These are phyloP conservation scores for Geodia barretti DNA, from an alignment of 37 sponge, comb jelly and placozoan genomes.

Conservation along the genomic window DNA sequence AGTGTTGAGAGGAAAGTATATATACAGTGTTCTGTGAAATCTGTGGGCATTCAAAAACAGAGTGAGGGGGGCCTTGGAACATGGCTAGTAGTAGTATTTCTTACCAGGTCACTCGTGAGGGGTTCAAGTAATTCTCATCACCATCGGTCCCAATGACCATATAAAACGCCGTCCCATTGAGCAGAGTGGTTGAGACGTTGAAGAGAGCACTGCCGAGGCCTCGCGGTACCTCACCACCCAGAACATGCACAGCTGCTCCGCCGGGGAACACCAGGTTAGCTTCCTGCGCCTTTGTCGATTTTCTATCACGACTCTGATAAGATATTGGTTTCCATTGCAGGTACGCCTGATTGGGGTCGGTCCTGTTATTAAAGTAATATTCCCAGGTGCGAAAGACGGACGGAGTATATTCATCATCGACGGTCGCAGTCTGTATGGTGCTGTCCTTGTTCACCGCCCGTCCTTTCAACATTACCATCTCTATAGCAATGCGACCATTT, in stretches of 20 bases:
- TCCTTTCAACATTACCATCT: constrained; percentile 63
- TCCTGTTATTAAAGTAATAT: constrained; percentile 23
- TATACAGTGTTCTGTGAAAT: no score
- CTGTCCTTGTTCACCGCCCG: constrained; percentile 8
- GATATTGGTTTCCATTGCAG: constrained; percentile 80
- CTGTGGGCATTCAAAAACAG: neutral
- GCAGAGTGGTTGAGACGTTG: neutral
- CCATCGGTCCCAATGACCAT: constrained; percentile 70
- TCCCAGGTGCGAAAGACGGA: constrained; percentile 53
- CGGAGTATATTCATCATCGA: constrained; percentile 83
- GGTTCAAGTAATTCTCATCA: constrained; percentile 44
- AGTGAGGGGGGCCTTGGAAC: neutral
- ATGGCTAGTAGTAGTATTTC: neutral
- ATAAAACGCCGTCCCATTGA: constrained; percentile 31
- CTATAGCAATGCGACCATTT: constrained; percentile 45
- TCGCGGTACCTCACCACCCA: constrained; percentile 4
- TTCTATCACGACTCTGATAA: constrained; percentile 35
- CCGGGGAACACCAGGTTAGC: constrained; percentile 7
- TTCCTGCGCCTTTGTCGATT: constrained; percentile 64
- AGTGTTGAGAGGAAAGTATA: neutral
- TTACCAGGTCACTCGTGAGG: constrained; percentile 60
- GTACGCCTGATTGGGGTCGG: constrained; percentile 12
- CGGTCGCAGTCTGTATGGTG: neutral
- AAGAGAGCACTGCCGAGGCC: constrained; percentile 59
- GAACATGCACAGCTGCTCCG: neutral